Base-by-base conservation (phyloP, 2,113 vertebrate species). In the Zingel zingel region DNA sequence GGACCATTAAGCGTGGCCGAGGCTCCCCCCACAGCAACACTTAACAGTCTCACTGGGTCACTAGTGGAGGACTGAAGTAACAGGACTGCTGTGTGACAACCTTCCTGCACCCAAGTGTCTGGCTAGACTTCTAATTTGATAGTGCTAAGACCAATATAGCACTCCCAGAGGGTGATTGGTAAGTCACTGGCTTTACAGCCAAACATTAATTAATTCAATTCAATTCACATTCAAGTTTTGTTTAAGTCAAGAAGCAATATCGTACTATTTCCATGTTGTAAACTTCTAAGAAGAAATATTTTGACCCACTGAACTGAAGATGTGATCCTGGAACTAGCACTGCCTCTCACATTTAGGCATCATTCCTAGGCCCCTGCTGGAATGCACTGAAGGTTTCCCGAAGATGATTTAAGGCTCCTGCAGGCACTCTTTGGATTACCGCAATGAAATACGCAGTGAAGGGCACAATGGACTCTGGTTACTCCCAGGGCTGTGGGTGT, bases 1-100 rank as follows among this genome's bases (percentile, higher is more conserved):
- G 87, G 93, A 78, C 89, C 88, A 90, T 93, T 92, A 93, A 93
- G 86, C 48, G 69, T 90, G 86, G 91, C 84, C 64, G 33, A 77
- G 30, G 77, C 75, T 82, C 82, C 84, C 84, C 89, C 82, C 85
- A 73, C 75, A 86, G 92, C 87, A 86, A 87, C 70, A 75, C 78
- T 90, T 93, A 90, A 89, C 77, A 83, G 81, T 77, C 88, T 89
- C 84, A 54, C 72, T 59, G 72, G 73, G 91, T 56, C 74, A 59
- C 71, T 85, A 64, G 71, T 79, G 30, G 77, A 84, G 83, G 75
- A 83, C 87, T 85, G 68, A 91, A 90, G 83, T 88, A 84, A 21
- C 51, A 23, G 74, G 71, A 71, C 59, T 56, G 72, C 91, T 83
- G 72, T 91, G 81, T 88, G 71, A 87, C 88, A 80, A 39, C 75